Conservation (phyloP, 2,888 invertebrate genomes). For the Mellilla xanthometata region DNA sequence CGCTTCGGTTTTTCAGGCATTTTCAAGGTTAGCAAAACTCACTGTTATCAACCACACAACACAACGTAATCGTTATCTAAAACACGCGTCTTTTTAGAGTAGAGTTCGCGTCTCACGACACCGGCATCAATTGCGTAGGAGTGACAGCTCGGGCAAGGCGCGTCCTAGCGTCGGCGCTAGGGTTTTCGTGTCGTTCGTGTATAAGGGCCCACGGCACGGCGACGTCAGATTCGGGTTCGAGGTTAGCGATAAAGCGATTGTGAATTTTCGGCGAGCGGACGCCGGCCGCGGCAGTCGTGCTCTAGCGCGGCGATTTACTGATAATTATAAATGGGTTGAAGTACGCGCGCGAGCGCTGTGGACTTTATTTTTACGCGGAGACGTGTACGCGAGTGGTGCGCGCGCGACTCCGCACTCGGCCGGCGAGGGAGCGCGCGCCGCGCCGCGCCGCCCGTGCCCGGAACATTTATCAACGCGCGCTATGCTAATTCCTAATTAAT, state of each 20-base stretch:
- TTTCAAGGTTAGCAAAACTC: constrained; percentile 42
- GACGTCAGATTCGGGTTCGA: constrained; percentile 50
- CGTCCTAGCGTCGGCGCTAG: constrained; percentile 43
- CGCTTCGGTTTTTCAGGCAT: constrained; percentile 74
- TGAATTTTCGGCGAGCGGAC: constrained; percentile 66
- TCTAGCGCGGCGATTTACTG: constrained; percentile 79
- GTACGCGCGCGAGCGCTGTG: constrained; percentile 74
- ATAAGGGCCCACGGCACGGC: constrained; percentile 57
- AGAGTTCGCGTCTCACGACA: constrained; percentile 51
- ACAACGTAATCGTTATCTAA: constrained; percentile 61
- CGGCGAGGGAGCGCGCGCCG: constrained; percentile 63
- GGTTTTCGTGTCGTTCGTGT: constrained; percentile 51
- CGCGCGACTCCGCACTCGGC: constrained; percentile 58
- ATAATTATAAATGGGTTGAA: constrained; percentile 81
- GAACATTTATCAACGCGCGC: constrained; percentile 65
- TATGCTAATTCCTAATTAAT: constrained; percentile 75
- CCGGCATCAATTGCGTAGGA: constrained; percentile 65
- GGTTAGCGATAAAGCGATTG: constrained; percentile 44
- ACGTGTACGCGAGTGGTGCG: constrained; percentile 73
- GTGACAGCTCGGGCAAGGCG: constrained; percentile 48
- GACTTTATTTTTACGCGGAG: constrained; percentile 82
- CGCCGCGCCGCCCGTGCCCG: constrained; percentile 48
- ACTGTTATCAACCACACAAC: constrained; percentile 68
- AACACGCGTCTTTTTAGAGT: constrained; percentile 55
- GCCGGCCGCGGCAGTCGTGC: constrained; percentile 73